Conservation (phyloP, 2,888 invertebrate species). For the Heliconius sara region DNA sequence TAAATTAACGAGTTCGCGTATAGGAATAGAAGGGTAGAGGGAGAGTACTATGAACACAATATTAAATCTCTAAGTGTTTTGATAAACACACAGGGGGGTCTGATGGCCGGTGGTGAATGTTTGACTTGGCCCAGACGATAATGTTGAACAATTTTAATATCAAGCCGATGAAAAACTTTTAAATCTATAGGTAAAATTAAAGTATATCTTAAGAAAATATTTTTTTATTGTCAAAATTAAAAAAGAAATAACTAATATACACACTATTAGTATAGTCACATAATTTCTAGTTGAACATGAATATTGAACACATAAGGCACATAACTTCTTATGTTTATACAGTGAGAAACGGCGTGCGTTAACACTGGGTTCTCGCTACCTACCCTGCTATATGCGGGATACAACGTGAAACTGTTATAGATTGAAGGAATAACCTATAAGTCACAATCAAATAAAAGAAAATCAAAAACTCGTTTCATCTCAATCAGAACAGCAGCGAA, state of each 20-base stretch:
- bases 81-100: constrained; percentile 36
- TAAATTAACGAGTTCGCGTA: constrained; percentile 38
- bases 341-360: too few species aligned
- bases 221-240: too few species aligned
- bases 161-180: background rate
- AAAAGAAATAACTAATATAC: too few species aligned
- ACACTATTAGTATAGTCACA: too few species aligned
- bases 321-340: too few species aligned
- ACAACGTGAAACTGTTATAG: too few species aligned
- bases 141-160: constrained; percentile 18
- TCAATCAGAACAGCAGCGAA: constrained; percentile 27
- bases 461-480: constrained; percentile 10
- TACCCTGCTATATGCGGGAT: too few species aligned
- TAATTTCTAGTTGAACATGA: too few species aligned
- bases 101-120: constrained; percentile 14
- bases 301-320: too few species aligned
- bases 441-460: background rate
- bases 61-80: constrained; percentile 47
- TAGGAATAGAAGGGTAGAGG: constrained; percentile 39
- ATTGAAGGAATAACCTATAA: background rate
- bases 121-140: constrained; percentile 14
- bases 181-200: background rate
- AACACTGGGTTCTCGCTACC: too few species aligned
- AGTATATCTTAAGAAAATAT: too few species aligned
- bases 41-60: constrained; percentile 41